Evolutionary conservation across 2,888 invertebrate species (phyloP), one percentile per base, ranked within the genome.

Genomic region (Meloe dianella): DNA sequence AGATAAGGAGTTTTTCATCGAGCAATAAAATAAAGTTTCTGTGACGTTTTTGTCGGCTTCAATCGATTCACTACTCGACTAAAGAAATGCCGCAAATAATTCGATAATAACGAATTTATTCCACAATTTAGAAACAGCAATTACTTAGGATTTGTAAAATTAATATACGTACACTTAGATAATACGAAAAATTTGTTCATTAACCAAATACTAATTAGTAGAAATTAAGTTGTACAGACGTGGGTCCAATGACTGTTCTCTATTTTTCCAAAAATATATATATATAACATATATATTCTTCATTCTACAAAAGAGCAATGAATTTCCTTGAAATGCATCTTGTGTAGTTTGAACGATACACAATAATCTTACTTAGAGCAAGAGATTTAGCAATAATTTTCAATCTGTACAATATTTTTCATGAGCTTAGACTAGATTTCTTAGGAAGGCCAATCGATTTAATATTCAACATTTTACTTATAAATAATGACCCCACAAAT

Each of bases 181-280:
- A 60, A 35, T 60, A 60, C 59, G 20, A 17, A 8, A 0, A 54
- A 12, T 54, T 47, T 1, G 20, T 20, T 14, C 27, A 27, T 54
- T 24, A 54, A 54, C 27, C 27, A 54, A 27, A 14, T 22, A 32
- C 29, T 29, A 32, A 57, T 32, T 57, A 32, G 10, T 65, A 24
- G 20, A 67, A 70, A 65, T 30, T 58, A 73, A 73, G 70, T 68
- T 73, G 73, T 71, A 75, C 73, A 75, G 73, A 73, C 69, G 73
- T 70, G 76, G 76, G 76, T 76, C 76, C 76, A 76, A 76, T 71
- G 69, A 73, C 73, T 75, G 71, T 75, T 75, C 75, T 75, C 75
- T 76, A 75, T 76, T 74, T 75, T 76, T 76, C 69, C 69, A 71
- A 63, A 62, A 58, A 59, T 58, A 63, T 60, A 4, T 35, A 35